These are phyloP conservation scores for human DNA, from an alignment of 2,113 vertebrate species.

Conservation along the genomic window GRCh38 chr15:79656501-79657000, in stretches of 20 bases:
- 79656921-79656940: rapidly evolving
- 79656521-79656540: background rate
- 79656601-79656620: background rate
- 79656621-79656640: too few species aligned
- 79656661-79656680: background rate
- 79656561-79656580: background rate
- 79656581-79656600: background rate
- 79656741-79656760: background rate
- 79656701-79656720: too few species aligned
- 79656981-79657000: background rate
- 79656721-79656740: background rate
- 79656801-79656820: background rate
- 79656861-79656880: background rate
- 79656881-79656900: background rate
- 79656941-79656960: rapidly evolving
- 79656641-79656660: background rate
- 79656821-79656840: background rate
- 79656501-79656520: background rate
- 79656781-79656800: rapidly evolving
- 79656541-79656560: background rate
- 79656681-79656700: too few species aligned
- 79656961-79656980: background rate
- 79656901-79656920: background rate
- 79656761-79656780: background rate
- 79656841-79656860: background rate